Evolutionary conservation across 2,797 vertebrate genomes (phyloP).

Genomic region (Sebastes reedi): DNA sequence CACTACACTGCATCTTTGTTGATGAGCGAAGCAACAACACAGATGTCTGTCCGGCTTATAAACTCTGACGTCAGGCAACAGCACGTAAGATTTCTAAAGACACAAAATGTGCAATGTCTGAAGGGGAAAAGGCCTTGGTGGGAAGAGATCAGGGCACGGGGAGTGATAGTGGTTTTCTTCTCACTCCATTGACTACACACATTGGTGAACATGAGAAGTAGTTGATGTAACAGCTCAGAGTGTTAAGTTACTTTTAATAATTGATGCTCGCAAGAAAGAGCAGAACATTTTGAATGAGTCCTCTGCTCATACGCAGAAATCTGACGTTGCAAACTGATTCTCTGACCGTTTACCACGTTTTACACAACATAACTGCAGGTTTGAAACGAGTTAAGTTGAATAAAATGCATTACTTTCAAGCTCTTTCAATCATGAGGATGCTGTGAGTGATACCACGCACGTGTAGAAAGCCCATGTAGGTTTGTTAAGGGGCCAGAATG

Average conservation of each 20-base stretch:
- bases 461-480: not conserved
- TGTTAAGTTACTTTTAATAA: not conserved
- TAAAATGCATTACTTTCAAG: not conserved
- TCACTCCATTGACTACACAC: not conserved
- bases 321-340: not conserved
- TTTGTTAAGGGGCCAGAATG: not conserved
- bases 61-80: not conserved
- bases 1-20: conserved; percentile 47
- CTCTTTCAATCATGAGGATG: not conserved
- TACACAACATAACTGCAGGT: not conserved
- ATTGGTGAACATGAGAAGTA: not conserved
- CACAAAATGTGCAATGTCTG: conserved; percentile 1
- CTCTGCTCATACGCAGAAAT: not conserved
- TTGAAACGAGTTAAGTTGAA: not conserved
- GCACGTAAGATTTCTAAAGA: not conserved
- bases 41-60: conserved; percentile 18
- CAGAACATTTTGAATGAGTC: not conserved
- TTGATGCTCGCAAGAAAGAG: not conserved
- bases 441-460: not conserved
- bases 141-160: not conserved
- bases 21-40: conserved; percentile 28
- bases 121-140: not conserved
- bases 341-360: not conserved
- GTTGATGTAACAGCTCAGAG: not conserved
- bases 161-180: not conserved